A percentile compares a stretch with the other conserved stretches of the same genome.
These are phyloP conservation scores for Pterocles orientalis DNA, from an alignment of 2,113 vertebrate species.

Conservation along the genomic window DNA sequence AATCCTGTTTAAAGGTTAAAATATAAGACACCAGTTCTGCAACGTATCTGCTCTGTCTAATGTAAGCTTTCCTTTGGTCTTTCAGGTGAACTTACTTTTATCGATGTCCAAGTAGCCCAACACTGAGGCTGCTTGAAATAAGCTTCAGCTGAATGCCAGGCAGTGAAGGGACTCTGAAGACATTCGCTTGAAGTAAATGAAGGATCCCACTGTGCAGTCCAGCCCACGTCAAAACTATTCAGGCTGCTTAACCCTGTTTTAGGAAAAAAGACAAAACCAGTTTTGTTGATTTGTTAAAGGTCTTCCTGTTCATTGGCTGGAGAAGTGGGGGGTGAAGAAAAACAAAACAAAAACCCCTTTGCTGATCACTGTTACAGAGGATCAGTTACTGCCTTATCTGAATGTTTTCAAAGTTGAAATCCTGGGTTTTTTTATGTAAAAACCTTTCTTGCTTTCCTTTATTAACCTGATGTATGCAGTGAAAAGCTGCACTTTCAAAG, in stretches of 20 bases:
- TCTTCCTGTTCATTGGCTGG: not conserved
- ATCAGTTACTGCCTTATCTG: constrained; percentile 23
- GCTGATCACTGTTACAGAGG: not conserved
- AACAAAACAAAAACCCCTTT: not conserved
- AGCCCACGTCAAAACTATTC: not conserved
- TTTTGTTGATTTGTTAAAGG: not conserved
- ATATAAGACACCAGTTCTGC: not conserved
- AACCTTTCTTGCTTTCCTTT: not conserved
- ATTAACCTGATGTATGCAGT: not conserved
- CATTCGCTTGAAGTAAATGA: not conserved
- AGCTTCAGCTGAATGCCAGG: not conserved
- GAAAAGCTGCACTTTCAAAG: not conserved
- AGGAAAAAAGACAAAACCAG: not conserved
- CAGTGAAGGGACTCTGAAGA: not conserved
- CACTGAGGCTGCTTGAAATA: not conserved
- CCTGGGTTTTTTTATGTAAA: not conserved
- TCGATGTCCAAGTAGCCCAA: constrained; percentile 84
- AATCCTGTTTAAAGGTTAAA: not conserved
- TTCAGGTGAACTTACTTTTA: constrained; percentile 91
- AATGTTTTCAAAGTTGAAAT: not conserved
- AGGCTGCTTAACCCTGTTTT: not conserved
- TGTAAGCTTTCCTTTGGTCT: constrained; percentile 4
- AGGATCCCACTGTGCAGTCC: not conserved
- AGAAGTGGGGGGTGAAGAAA: not conserved
- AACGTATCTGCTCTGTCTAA: not conserved